Conservation (phyloP, 2,797 vertebrate species). For the Rallus crepitans region DNA sequence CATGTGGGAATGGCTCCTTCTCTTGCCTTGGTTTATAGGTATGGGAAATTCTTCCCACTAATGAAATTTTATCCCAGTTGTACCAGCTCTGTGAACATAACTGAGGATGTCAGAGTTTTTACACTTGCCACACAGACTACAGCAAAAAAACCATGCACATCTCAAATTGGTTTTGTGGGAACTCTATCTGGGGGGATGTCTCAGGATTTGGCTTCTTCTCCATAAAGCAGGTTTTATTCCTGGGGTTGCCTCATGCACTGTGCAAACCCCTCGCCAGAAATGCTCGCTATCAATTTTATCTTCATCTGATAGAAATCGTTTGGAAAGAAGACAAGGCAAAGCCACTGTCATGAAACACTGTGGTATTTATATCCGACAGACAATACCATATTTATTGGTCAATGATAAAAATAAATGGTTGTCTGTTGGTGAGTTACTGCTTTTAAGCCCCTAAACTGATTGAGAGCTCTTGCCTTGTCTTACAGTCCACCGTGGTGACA, state of each 20-base stretch:
- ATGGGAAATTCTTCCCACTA: neutral
- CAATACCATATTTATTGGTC: constrained; percentile 50
- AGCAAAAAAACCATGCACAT: fast-evolving
- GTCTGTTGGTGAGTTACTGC: constrained; percentile 48
- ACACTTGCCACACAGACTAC: fast-evolving
- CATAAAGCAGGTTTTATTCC: neutral
- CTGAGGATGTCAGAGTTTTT: neutral
- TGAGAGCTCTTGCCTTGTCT: constrained; percentile 42
- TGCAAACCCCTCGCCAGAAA: neutral
- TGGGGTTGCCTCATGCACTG: fast-evolving
- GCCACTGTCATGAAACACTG: constrained; percentile 38
- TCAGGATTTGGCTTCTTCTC: neutral
- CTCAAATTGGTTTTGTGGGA: fast-evolving
- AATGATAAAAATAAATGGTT: constrained; percentile 21
- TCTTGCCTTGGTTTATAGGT: fast-evolving
- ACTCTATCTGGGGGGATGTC: fast-evolving
- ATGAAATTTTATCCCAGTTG: fast-evolving
- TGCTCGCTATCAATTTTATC: neutral
- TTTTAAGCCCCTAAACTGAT: constrained; percentile 64
- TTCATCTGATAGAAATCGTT: neutral
- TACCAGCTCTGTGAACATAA: neutral
- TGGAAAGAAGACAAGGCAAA: constrained; percentile 19
- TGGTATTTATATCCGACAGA: constrained; percentile 33
- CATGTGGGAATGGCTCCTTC: fast-evolving
- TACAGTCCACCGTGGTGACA: constrained; percentile 61